Percentiles rank a stretch among this genome's conserved stretches.
Evolutionary conservation across 2,113 vertebrate genomes (phyloP).

Genomic region (Cyprinus carpio): DNA sequence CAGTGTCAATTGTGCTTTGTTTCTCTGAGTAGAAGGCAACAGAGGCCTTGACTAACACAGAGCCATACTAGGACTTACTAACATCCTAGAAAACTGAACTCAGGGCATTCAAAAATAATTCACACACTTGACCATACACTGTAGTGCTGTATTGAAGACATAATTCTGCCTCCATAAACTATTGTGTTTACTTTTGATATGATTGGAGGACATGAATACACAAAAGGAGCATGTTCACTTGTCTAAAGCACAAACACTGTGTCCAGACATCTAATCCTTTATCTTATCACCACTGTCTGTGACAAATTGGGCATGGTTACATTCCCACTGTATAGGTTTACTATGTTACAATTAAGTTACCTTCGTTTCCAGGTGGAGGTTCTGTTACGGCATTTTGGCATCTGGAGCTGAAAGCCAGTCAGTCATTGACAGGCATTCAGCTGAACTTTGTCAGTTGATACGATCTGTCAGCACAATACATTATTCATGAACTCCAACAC

Average conservation of each 20-base stretch:
- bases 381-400: constrained; percentile 48
- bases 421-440: constrained; percentile 51
- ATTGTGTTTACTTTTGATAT: constrained; percentile 3
- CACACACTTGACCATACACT: neutral
- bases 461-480: constrained; percentile 50
- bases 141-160: neutral
- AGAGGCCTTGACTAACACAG: constrained; percentile 7
- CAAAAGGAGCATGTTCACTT: neutral
- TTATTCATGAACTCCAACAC: constrained; percentile 50
- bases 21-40: neutral
- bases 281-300: constrained; percentile 14
- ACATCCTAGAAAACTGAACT: neutral
- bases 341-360: constrained; percentile 4
- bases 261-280: constrained; percentile 1
- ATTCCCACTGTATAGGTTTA: constrained; percentile 25
- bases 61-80: neutral
- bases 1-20: constrained; percentile 27
- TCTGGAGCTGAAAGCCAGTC: constrained; percentile 43
- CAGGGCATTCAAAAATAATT: neutral
- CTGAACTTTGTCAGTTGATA: constrained; percentile 54
- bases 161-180: neutral
- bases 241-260: neutral
- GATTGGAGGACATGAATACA: constrained; percentile 11
- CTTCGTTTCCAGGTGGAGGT: constrained; percentile 9
- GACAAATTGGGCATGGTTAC: neutral